Evolutionary conservation across 1,140 invertebrate genomes (phyloP), one percentile per base, ranked within the genome.

Genomic region (Drosophila baimaii): DNA sequence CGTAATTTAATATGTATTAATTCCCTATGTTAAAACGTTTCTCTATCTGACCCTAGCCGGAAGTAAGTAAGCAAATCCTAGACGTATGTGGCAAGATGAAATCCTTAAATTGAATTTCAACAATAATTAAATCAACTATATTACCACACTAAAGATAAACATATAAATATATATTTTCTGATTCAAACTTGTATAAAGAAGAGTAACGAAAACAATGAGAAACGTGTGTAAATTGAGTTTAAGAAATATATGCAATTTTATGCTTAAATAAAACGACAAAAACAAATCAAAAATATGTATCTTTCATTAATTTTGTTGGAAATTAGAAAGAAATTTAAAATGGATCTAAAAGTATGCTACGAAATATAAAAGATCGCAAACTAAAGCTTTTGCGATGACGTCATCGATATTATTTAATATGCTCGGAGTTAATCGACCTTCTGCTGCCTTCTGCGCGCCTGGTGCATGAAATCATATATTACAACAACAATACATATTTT

Each of bases 21-120:
- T 63, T 69, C 64, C 68, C 44, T 84, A 81, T 84, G 77, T 85
- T 85, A 66, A 71, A 61, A 46, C 47, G 44, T 69, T 81, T 81
- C 51, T 59, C 39, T 70, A 75, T 85, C 71, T 75, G 70, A 70
- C 31, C 29, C 29, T 79, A 79, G 70, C 80, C 35, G 70, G 39
- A 47, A 57, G 29, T 69, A 57, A 37, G 35, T 72, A 72, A 56
- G 44, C 49, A 35, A 54, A 12, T 54, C 51, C 51, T 35, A 54
- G 31, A 46, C 19, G 51, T 71, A 44, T 39, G 25, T 74, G 31
- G 47, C 69, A 39, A 39, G 39, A 43, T 19, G 44, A 58, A 75
- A 21, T 77, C 73, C 54, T 77, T 76, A 72, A 78, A 81, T 86
- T 86, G 62, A 76, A 86, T 71, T 85, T 79, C 81, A 77, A 79